Percentiles rank a stretch among this genome's conserved stretches.
Conservation (phyloP, 2,113 vertebrate genomes). For the Sapayoa aenigma region DNA sequence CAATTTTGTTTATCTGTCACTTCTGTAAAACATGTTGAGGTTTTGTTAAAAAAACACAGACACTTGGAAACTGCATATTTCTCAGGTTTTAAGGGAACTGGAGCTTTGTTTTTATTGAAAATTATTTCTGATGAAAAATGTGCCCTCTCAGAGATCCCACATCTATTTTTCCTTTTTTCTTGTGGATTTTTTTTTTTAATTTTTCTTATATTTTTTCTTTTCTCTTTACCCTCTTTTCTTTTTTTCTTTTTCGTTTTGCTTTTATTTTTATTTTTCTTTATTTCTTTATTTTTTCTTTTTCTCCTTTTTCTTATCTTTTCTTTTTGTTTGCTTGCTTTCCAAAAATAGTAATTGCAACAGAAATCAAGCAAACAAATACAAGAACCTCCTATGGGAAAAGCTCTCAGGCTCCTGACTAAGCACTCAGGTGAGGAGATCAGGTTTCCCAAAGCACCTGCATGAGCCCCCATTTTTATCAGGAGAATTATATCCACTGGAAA, state of each 20-base stretch:
- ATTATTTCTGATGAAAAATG: accelerated
- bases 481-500: not conserved
- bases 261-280: too few relatives aligned
- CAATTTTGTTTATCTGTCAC: not conserved
- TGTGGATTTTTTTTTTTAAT: accelerated
- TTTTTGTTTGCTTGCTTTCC: not conserved
- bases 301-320: accelerated
- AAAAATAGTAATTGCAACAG: not conserved
- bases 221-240: too few relatives aligned
- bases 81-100: not conserved
- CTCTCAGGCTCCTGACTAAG: not conserved
- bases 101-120: not conserved
- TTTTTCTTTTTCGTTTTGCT: accelerated
- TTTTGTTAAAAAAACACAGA: not conserved
- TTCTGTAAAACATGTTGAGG: not conserved
- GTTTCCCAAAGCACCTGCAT: not conserved
- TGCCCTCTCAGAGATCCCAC: accelerated
- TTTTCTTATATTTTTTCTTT: too few relatives aligned
- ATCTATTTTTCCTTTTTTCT: accelerated
- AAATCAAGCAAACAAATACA: not conserved
- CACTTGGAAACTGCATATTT: not conserved
- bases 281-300: too few relatives aligned
- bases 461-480: not conserved
- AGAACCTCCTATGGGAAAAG: not conserved
- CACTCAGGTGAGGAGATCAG: not conserved